Evolutionary conservation across 2,888 invertebrate genomes (phyloP).

Genomic region (Temnothorax ravouxi): DNA sequence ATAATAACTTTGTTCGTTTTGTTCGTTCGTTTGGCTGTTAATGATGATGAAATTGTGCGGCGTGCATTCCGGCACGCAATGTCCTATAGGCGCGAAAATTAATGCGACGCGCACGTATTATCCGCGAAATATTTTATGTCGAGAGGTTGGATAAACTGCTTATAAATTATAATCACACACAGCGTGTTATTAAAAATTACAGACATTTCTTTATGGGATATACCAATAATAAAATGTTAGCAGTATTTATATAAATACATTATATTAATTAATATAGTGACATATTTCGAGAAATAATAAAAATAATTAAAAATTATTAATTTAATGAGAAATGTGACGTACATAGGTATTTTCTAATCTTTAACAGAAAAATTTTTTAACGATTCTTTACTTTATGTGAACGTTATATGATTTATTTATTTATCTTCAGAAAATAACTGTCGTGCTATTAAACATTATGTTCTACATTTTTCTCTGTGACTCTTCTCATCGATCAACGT

Average conservation of each 20-base stretch:
- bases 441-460: neutral
- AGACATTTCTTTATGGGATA: neutral
- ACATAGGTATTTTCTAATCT: neutral
- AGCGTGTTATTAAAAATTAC: conserved; percentile 7
- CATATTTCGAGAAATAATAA: neutral
- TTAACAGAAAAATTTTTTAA: conserved; percentile 1
- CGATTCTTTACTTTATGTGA: neutral
- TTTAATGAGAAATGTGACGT: neutral
- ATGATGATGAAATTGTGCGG: conserved; percentile 3
- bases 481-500: neutral
- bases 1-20: conserved; percentile 32
- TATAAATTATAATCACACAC: neutral
- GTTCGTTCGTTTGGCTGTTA: conserved; percentile 9
- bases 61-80: neutral
- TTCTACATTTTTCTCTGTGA: neutral
- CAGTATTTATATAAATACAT: neutral
- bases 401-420: conserved; percentile 11
- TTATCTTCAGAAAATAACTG: neutral
- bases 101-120: neutral
- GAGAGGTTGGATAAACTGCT: neutral
- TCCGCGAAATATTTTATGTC: neutral
- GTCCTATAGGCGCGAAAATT: conserved; percentile 1
- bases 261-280: neutral
- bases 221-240: neutral
- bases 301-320: neutral